Conservation (phyloP, 2,888 invertebrate species). For the Acheta domesticus region DNA sequence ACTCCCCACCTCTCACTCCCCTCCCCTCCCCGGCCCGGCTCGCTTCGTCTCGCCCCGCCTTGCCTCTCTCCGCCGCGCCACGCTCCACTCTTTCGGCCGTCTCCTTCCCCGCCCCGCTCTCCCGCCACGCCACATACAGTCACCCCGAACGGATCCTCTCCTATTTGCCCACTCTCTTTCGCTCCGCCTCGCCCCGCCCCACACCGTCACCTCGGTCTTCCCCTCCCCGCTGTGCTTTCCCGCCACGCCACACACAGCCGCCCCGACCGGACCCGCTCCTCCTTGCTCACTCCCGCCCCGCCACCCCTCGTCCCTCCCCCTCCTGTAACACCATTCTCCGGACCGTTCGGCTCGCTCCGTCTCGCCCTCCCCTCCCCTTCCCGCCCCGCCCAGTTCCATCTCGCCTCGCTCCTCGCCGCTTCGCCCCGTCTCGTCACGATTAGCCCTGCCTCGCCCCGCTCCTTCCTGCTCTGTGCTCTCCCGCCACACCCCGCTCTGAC, state of each 20-base stretch:
- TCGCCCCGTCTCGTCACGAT: no score
- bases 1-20: background rate
- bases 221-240: background rate
- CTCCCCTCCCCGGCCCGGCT: fast-evolving
- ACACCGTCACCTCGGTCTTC: background rate
- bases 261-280: background rate
- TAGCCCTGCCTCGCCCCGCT: background rate
- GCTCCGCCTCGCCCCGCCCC: background rate
- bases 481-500: no score
- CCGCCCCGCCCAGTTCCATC: background rate
- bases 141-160: background rate
- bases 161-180: background rate
- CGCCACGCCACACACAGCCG: background rate
- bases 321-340: background rate
- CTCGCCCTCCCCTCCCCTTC: background rate
- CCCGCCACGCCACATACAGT: background rate
- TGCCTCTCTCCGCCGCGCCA: background rate
- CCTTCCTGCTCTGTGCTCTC: background rate
- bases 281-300: background rate
- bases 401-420: background rate
- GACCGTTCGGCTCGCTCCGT: background rate
- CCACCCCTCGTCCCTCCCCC: background rate
- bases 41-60: background rate
- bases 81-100: no score
- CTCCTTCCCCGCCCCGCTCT: background rate